Conservation (phyloP, 2,888 invertebrate species). For the Cepaea hortensis region DNA sequence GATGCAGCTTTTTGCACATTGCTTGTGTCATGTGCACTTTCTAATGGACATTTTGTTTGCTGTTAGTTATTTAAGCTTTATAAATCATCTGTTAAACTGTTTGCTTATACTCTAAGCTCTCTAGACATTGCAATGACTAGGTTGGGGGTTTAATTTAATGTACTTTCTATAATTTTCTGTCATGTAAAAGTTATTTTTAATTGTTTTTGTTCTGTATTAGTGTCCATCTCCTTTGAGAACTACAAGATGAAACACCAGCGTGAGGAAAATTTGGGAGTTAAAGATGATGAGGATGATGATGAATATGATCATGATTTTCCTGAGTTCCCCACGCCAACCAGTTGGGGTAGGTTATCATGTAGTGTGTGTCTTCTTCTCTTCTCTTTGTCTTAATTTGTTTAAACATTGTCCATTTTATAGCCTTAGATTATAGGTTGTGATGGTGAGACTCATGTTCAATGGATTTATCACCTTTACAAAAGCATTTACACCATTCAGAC, state of each 20-base stretch:
- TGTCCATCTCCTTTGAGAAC: slow-evolving; percentile 72
- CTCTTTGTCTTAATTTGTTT: background rate
- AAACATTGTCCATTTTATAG: background rate
- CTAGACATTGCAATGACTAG: too few relatives aligned
- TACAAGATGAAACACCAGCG: slow-evolving; percentile 70
- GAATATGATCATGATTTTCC: slow-evolving; percentile 54
- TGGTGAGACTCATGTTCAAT: too few relatives aligned
- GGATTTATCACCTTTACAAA: too few relatives aligned
- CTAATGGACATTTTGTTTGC: too few relatives aligned
- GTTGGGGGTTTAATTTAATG: too few relatives aligned
- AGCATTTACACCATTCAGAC: too few relatives aligned
- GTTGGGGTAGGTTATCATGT: slow-evolving; percentile 58
- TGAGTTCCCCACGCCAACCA: slow-evolving; percentile 50
- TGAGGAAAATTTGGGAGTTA: slow-evolving; percentile 65
- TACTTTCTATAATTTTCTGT: background rate
- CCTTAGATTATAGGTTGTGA: too few relatives aligned
- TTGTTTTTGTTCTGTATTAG: slow-evolving; percentile 59
- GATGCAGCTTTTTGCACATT: too few relatives aligned
- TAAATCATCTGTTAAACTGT: too few relatives aligned
- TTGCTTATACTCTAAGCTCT: too few relatives aligned
- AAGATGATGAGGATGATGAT: slow-evolving; percentile 58
- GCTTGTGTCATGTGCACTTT: too few relatives aligned
- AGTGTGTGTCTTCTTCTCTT: background rate
- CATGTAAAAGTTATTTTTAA: background rate
- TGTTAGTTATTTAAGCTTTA: too few relatives aligned